Conservation (phyloP, 2,797 vertebrate species). For the Tokudaia tokunoshimensis region DNA sequence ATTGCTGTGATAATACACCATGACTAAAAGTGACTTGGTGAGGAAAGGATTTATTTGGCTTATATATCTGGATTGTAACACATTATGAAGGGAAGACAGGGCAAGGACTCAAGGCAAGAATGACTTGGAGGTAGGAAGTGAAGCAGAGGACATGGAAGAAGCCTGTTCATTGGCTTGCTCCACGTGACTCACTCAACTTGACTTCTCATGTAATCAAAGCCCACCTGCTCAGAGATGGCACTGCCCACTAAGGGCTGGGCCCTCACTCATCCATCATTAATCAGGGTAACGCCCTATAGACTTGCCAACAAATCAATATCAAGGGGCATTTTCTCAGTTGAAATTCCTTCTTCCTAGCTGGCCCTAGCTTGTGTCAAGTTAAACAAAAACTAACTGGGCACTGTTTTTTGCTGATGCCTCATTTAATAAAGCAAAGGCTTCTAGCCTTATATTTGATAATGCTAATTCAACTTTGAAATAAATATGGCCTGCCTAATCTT, state of each 20-base stretch:
- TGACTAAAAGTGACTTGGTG: not conserved
- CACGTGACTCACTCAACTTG: too few species aligned
- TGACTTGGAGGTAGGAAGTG: not conserved
- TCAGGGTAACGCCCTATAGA: not conserved
- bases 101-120: not conserved
- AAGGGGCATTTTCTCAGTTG: not conserved
- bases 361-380: not conserved
- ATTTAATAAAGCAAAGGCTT: not conserved
- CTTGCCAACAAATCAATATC: not conserved
- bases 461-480: not conserved
- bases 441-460: not conserved
- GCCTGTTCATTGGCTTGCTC: not conserved
- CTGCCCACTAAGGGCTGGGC: too few species aligned
- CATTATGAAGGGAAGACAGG: not conserved
- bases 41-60: not conserved
- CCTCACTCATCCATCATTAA: not conserved
- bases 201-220: not conserved
- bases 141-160: too few species aligned
- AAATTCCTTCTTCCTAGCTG: not conserved
- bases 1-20: not conserved
- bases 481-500: not conserved
- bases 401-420: not conserved
- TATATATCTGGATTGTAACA: not conserved
- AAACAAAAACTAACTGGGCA: not conserved
- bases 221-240: not conserved